Base-by-base conservation (phyloP, 2,888 invertebrate species). In the Abrostola tripartita region DNA sequence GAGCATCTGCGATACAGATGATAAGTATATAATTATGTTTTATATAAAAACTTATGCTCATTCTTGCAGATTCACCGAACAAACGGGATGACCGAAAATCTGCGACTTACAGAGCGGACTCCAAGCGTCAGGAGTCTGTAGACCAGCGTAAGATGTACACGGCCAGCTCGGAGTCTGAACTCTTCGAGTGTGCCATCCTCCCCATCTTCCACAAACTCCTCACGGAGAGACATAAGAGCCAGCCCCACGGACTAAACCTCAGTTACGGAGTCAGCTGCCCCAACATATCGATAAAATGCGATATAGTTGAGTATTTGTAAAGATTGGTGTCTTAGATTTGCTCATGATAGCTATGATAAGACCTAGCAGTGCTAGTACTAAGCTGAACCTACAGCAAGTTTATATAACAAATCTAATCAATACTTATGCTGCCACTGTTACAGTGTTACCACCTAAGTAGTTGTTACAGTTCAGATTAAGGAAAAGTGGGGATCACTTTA, bases 281-380 rank as follows among this genome's bases (percentile, higher is more conserved):
- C 37, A 98, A 98, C 95, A 98, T 98, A 94, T 98, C 98, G 70
- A 98, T 98, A 83, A 98, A 98, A 94, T 98, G 98, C 95, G 98
- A 98, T 95, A 98, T 98, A 84, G 98, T 98, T 82, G 98, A 98
- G 88, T 98, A 98, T 92, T 96, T 98, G 92, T 98, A 97, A 95
- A 12, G 47, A 37, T 41, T 37, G 0, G 35, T 47, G 8, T 11
- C 14, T 37, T 52, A 56, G 14, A 14, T 11, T 47, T 47, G 12
- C 51, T 12, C 53, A 52, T 24, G 36, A 47, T 52, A 14, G 14
- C 10, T 41, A 42, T 5, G 56, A 8, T 42, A 49, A 7, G 7
- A 71, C 12, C 24, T 57, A 51, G 9, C 51, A 56, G 37, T 42
- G 37, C 5, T 42, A 55, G 11, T 51, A 60, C 5, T 10, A 44